These are phyloP conservation scores for Seira ritae DNA, from an alignment of 2,888 invertebrate species.

Conservation along the genomic window DNA sequence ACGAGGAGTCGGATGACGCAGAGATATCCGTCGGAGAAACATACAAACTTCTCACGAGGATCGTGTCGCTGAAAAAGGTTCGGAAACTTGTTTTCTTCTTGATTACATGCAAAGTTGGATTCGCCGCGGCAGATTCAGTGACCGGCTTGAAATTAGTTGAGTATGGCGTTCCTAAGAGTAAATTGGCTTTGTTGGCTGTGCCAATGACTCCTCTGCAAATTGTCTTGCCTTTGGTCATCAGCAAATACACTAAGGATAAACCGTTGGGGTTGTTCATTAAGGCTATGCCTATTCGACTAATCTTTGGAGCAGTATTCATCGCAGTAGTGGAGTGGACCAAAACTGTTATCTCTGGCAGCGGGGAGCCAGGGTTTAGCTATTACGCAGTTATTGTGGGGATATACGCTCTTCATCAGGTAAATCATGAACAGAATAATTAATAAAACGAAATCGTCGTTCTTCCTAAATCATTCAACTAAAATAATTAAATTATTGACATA, in stretches of 20 bases:
- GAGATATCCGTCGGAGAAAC: slow-evolving; percentile 43
- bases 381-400: slow-evolving; percentile 85
- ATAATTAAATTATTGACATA: too few relatives aligned
- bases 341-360: slow-evolving; percentile 19
- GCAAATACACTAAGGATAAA: slow-evolving; percentile 86
- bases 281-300: slow-evolving; percentile 89
- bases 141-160: slow-evolving; percentile 96
- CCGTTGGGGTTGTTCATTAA: slow-evolving; percentile 92
- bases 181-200: slow-evolving; percentile 92
- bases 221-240: slow-evolving; percentile 90
- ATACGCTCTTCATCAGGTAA: slow-evolving; percentile 94
- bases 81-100: slow-evolving; percentile 70
- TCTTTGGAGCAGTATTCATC: slow-evolving; percentile 90
- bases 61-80: slow-evolving; percentile 46
- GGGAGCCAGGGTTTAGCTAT: slow-evolving; percentile 79
- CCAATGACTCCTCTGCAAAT: slow-evolving; percentile 97
- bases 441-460: background rate
- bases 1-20: slow-evolving; percentile 34
- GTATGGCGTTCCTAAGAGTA: slow-evolving; percentile 96
- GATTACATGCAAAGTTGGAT: slow-evolving; percentile 84
- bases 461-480: background rate
- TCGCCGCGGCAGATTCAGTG: slow-evolving; percentile 96
- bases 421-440: slow-evolving; percentile 26
- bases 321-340: slow-evolving; percentile 80
- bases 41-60: slow-evolving; percentile 39